These are phyloP conservation scores for Procambarus clarkii DNA, from an alignment of 1,140 invertebrate genomes.

Conservation along the genomic window DNA sequence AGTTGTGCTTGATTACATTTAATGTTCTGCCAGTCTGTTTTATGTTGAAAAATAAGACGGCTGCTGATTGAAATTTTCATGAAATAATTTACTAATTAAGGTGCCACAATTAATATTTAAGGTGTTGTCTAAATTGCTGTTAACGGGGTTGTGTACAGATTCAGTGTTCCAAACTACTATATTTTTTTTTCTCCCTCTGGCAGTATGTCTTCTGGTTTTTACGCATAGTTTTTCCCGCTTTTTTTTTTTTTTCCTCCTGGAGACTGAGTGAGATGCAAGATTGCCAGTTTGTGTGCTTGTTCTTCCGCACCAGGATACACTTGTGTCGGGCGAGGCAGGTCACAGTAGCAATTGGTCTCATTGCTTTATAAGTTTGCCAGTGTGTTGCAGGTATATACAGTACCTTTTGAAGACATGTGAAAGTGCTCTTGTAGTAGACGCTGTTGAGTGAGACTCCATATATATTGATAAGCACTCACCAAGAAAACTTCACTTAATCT, in stretches of 20 bases:
- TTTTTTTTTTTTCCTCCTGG: not conserved
- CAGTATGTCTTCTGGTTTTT: constrained; percentile 31
- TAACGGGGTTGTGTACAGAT: not conserved
- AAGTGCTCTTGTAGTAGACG: not conserved
- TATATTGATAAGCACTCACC: constrained; percentile 3
- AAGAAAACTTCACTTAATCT: constrained; percentile 30
- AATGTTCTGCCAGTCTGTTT: constrained; percentile 7
- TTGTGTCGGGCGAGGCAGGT: constrained; percentile 1
- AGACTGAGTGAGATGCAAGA: not conserved
- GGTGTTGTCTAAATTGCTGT: not conserved
- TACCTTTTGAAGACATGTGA: not conserved
- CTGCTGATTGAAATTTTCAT: not conserved
- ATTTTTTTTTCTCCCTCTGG: not conserved
- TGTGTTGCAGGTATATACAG: not conserved
- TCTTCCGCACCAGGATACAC: not conserved
- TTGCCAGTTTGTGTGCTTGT: not conserved
- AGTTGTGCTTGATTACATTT: constrained; percentile 12
- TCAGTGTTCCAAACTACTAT: not conserved
- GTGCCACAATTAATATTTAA: not conserved
- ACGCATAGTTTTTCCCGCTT: not conserved
- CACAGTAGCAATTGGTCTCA: not conserved
- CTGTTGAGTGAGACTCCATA: constrained; percentile 43
- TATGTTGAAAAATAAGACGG: not conserved
- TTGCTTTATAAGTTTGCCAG: not conserved
- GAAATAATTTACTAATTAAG: not conserved